Conservation (phyloP, 2,797 vertebrate species). For the Centropyge bicolor region DNA sequence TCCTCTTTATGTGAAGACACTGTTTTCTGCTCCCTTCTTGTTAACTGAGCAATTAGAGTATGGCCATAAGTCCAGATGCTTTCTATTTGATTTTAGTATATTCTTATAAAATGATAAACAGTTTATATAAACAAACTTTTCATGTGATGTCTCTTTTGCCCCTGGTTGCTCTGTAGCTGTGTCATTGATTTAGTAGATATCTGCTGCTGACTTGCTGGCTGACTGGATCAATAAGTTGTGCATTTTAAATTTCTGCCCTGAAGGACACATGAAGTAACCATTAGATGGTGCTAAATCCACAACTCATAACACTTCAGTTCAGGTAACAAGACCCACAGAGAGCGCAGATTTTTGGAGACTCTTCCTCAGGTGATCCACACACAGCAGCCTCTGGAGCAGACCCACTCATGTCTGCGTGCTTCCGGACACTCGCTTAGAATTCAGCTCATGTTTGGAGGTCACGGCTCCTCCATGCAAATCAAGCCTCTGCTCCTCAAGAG, state of each 20-base stretch:
- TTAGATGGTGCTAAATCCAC: conserved; percentile 78
- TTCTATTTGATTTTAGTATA: too few species aligned
- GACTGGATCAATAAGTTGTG: not conserved
- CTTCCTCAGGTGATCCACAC: conserved; percentile 47
- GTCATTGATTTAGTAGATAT: not conserved
- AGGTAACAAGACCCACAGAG: not conserved
- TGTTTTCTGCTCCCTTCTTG: too few species aligned
- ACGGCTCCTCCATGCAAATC: conserved; percentile 83
- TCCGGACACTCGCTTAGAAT: conserved; percentile 71
- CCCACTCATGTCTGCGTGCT: conserved; percentile 19
- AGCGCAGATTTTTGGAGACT: not conserved
- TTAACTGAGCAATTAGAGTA: too few species aligned
- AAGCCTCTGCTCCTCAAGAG: conserved; percentile 76
- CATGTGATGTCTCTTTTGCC: too few species aligned
- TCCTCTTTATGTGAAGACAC: too few species aligned
- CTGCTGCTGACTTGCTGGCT: not conserved
- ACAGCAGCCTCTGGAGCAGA: conserved; percentile 19
- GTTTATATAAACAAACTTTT: too few species aligned
- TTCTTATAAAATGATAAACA: too few species aligned
- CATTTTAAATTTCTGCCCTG: not conserved
- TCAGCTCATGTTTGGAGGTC: conserved; percentile 76
- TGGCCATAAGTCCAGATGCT: too few species aligned
- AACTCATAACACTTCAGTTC: not conserved
- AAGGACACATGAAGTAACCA: conserved; percentile 37
- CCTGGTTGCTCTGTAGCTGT: not conserved